Base-by-base conservation (phyloP, 2,888 invertebrate species). In the Dasypogon diadema region DNA sequence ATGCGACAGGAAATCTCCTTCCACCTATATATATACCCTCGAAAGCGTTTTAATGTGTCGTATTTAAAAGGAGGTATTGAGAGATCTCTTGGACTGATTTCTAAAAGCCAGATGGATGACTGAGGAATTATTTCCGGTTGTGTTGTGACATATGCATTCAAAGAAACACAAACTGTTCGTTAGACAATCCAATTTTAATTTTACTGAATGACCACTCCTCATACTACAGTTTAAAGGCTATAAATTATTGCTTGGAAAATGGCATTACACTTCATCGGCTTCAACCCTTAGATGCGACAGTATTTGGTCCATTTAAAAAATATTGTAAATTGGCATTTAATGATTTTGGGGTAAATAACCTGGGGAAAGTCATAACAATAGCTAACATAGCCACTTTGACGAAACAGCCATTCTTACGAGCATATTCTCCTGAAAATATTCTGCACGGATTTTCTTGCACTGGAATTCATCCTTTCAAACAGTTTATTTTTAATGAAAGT, bases 81-180 rank as follows among this genome's bases (percentile, higher is more conserved):
- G 16, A 60, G 54, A 30, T 60, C 42, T 8, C n/a, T 60, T 16
- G 60, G 60, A 1, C 22, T 60, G n/a, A 3, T 4, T 2, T 14
- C 55, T 5, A 26, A 21, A 5, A 74, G 60, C 34, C n/a, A 58
- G 74, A 12, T 60, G 74, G 60, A 74, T 74, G 74, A 26, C n/a
- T 37, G 30, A 12, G 6, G 37, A 65, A 4, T 2, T 18, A n/a
- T 42, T 42, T 8, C n/a, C n/a, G n/a, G n/a, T n/a, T n/a, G n/a
- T n/a, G n/a, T n/a, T n/a, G n/a, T n/a, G n/a, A n/a, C n/a, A n/a
- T n/a, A n/a, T n/a, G n/a, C n/a, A n/a, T n/a, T n/a, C n/a, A n/a
- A n/a, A n/a, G n/a, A n/a, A n/a, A n/a, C n/a, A n/a, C n/a, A n/a
- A n/a, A n/a, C n/a, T 56, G 24, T 21, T 42, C 65, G 12, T 18